Conservation (phyloP, 1,140 invertebrate genomes). For the Zaprionus nigranus region DNA sequence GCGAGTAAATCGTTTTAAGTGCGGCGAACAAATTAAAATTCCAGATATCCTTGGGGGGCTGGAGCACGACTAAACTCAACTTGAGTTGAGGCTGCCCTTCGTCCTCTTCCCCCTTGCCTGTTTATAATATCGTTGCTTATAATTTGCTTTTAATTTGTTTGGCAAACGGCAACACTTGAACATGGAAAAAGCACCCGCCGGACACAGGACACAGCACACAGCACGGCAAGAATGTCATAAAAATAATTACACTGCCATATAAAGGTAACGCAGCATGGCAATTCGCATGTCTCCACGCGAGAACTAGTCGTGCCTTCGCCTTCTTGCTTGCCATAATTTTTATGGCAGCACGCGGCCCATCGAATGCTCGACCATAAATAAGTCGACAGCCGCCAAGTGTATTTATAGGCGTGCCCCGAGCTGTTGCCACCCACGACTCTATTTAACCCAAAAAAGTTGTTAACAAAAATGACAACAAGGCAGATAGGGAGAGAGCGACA, state of each 20-base stretch:
- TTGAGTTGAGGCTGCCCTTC: not conserved
- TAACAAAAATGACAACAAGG: conserved; percentile 17
- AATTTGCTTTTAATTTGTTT: conserved; percentile 83
- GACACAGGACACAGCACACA: conserved; percentile 15
- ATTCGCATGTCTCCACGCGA: conserved; percentile 48
- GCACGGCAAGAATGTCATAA: conserved; percentile 68
- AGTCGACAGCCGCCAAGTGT: conserved; percentile 58
- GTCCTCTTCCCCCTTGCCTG: conserved; percentile 15
- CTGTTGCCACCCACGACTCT: conserved; percentile 40
- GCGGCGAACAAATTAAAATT: conserved; percentile 75
- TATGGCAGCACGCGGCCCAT: conserved; percentile 73
- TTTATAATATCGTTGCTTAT: conserved; percentile 75
- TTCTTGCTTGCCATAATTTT: conserved; percentile 62
- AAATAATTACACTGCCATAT: conserved; percentile 77
- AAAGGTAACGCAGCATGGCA: conserved; percentile 58
- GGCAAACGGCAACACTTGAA: conserved; percentile 80
- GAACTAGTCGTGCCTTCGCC: conserved; percentile 5
- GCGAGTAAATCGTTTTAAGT: conserved; percentile 77
- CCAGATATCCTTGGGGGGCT: conserved; percentile 38
- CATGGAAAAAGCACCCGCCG: conserved; percentile 40
- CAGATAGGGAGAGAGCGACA: not conserved
- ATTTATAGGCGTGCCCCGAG: conserved; percentile 66
- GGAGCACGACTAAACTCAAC: conserved; percentile 49
- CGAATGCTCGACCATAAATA: conserved; percentile 78
- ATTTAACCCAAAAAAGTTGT: conserved; percentile 33